Conservation (phyloP, 2,888 invertebrate species). For the Adelphocoris suturalis region DNA sequence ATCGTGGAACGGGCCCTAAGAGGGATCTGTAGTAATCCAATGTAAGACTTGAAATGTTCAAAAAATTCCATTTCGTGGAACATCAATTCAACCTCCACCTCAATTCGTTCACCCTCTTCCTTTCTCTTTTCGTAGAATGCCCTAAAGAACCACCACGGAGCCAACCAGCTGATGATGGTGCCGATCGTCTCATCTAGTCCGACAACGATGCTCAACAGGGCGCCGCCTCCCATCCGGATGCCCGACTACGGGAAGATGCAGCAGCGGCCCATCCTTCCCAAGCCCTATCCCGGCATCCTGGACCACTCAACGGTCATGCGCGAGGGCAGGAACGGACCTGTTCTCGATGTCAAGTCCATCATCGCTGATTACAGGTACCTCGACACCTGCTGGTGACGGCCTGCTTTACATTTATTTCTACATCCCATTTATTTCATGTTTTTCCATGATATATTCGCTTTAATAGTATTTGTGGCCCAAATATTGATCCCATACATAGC, state of each 20-base stretch:
- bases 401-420: neutral
- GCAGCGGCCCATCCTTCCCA: conserved; percentile 79
- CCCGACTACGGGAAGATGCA: conserved; percentile 56
- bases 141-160: conserved; percentile 41
- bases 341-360: conserved; percentile 90
- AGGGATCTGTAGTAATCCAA: too few species aligned
- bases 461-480: too few species aligned
- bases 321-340: conserved; percentile 87
- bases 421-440: neutral
- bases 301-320: conserved; percentile 81
- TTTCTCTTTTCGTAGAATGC: neutral
- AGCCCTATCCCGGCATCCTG: conserved; percentile 77
- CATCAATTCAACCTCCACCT: too few species aligned
- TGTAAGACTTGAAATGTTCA: too few species aligned
- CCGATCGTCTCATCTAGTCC: conserved; percentile 77
- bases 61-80: too few species aligned
- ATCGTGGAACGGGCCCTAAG: too few species aligned
- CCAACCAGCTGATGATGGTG: conserved; percentile 76
- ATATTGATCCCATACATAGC: too few species aligned
- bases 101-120: too few species aligned
- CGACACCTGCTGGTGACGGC: conserved; percentile 11
- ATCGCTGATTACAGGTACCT: conserved; percentile 87
- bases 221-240: conserved; percentile 57
- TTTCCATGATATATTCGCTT: too few species aligned
- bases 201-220: conserved; percentile 55